Conservation (phyloP, 2,113 vertebrate genomes). For the Edolisoma coerulescens region DNA sequence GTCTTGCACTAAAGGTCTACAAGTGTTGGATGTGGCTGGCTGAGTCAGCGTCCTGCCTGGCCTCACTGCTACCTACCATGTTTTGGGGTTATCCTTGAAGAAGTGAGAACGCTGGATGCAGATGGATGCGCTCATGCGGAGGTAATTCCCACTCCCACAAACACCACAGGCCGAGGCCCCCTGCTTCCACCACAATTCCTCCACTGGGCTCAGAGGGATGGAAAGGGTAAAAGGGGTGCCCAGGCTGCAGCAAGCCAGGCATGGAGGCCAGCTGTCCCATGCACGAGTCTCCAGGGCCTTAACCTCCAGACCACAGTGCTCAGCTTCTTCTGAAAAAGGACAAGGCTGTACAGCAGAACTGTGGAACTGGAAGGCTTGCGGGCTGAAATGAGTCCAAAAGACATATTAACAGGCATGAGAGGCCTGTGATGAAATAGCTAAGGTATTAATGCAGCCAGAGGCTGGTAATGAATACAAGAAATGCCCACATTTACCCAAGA, state of each 20-base stretch:
- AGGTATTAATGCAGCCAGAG: slow-evolving; percentile 46
- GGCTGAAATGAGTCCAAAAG: slow-evolving; percentile 58
- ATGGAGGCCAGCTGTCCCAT: neutral
- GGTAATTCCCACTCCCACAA: neutral
- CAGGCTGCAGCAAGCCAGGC: neutral
- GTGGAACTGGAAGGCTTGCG: neutral
- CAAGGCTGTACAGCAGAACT: neutral
- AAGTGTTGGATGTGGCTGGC: neutral
- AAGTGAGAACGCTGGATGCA: rapidly evolving
- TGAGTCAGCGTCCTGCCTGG: rapidly evolving
- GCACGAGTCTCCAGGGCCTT: neutral
- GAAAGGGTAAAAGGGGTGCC: slow-evolving; percentile 10
- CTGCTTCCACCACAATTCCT: neutral
- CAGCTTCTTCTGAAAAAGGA: slow-evolving; percentile 46
- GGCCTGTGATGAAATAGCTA: slow-evolving; percentile 42
- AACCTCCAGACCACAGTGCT: slow-evolving; percentile 13
- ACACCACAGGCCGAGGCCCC: neutral
- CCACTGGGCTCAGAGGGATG: neutral
- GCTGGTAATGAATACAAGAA: slow-evolving; percentile 53
- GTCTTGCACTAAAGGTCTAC: neutral
- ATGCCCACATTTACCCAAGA: slow-evolving; percentile 62
- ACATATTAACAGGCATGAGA: slow-evolving; percentile 45
- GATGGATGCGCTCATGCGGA: rapidly evolving
- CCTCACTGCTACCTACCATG: neutral
- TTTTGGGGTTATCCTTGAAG: neutral